phyloP scores from a whole-genome alignment of 2,888 invertebrate genomes.

The Drosophila borealis region DNA sequence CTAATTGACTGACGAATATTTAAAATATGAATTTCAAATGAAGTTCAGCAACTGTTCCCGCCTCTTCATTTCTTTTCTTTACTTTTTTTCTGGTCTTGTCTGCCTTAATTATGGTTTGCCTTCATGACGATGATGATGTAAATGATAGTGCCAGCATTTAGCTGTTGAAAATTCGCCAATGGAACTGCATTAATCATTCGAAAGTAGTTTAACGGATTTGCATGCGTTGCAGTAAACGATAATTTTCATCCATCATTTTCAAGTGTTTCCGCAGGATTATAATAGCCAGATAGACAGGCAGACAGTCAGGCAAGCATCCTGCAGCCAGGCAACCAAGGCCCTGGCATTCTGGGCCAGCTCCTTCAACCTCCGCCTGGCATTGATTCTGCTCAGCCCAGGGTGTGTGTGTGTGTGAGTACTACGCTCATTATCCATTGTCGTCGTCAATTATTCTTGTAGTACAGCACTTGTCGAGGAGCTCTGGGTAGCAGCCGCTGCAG shows the following conservation, averaged over 20 bases:
- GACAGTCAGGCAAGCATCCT: slow-evolving; percentile 23
- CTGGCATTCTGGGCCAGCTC: slow-evolving; percentile 4
- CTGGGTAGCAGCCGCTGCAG: slow-evolving; percentile 41
- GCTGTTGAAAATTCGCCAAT: slow-evolving; percentile 48
- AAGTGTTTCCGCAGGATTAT: slow-evolving; percentile 80
- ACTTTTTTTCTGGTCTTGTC: slow-evolving; percentile 1
- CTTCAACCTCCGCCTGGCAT: not conserved
- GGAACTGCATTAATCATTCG: slow-evolving; percentile 74
- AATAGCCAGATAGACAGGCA: slow-evolving; percentile 56
- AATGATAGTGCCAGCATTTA: slow-evolving; percentile 35
- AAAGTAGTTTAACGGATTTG: slow-evolving; percentile 80
- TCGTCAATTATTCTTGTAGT: slow-evolving; percentile 79
- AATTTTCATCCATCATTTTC: slow-evolving; percentile 80
- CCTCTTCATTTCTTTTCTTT: not conserved
- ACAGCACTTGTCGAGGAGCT: slow-evolving; percentile 50
- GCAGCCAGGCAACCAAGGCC: slow-evolving; percentile 6
- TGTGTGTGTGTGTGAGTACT: slow-evolving; percentile 20
- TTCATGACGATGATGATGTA: slow-evolving; percentile 25
- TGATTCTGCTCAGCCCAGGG: not conserved
- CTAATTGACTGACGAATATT: slow-evolving; percentile 80
- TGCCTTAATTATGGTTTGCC: slow-evolving; percentile 24
- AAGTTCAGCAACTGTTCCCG: slow-evolving; percentile 54
- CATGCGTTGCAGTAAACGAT: slow-evolving; percentile 80
- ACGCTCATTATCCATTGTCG: slow-evolving; percentile 71
- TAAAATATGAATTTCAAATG: slow-evolving; percentile 79